Evolutionary conservation across 2,888 invertebrate species (phyloP), one percentile per base, ranked within the genome.

Genomic region (Ophioninae sp.): DNA sequence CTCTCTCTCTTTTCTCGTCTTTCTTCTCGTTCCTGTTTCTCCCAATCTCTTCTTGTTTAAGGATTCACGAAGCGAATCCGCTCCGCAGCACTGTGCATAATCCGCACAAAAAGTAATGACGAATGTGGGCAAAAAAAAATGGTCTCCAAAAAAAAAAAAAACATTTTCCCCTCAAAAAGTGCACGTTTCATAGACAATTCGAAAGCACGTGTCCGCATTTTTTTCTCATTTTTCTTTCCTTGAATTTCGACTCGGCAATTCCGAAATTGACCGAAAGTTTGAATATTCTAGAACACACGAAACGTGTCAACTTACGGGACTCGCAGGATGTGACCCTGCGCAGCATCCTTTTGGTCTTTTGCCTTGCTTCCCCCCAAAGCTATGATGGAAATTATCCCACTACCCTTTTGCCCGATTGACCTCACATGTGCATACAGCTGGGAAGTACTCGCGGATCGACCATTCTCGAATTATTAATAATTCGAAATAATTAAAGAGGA

Each of bases 21-120:
- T 30, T 58, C n/a, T 73, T 61, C 56, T 22, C 37, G 51, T 64
- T 23, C 17, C 61, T 68, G 44, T 77, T 69, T 41, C 10, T 20
- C 39, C 9, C 6, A 79, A 64, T 65, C 58, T 56, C 74, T 22
- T 61, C 8, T 44, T 20, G 73, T 30, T 79, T 44, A 74, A 79
- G 74, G 68, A 82, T 82, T 74, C 44, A 79, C 20, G 69, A 78
- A 39, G 22, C 51, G 61, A 74, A 64, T n/a, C 23, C 61, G 22
- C 23, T 56, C 59, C 6, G 41, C 56, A 56, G 20, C 22, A 10
- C 22, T 61, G 41, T 72, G 13, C 22, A 72, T 8, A 63, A 72
- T 61, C 39, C 41, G 22, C 17, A 51, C 37, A 73, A 44, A 63
- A 30, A 73, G 30, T 17, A 44, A 73, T 23, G 63, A 44, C 44